phyloP scores from a whole-genome alignment of 2,113 vertebrate species.

The Zosterops japonicus region DNA sequence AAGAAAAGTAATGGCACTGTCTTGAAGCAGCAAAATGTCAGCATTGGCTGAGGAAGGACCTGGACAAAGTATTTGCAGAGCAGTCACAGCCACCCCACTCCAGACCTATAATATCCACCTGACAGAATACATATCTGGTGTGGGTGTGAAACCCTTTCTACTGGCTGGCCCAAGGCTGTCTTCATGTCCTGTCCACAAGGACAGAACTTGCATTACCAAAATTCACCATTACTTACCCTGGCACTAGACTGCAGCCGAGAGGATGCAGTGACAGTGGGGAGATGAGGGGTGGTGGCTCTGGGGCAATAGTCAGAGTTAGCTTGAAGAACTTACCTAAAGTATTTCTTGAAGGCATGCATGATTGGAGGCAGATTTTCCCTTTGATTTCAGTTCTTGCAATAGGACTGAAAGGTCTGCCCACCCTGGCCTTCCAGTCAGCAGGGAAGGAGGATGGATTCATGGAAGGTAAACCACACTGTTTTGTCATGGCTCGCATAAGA shows the following conservation, averaged over 20 bases:
- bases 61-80: not conserved
- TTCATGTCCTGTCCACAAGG: not conserved
- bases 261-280: not conserved
- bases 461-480: not conserved
- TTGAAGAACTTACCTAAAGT: not conserved
- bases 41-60: not conserved
- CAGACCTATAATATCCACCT: not conserved
- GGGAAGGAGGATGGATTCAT: not conserved
- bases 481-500: not conserved
- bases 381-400: not conserved
- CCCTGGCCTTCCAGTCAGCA: not conserved
- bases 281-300: fast-evolving
- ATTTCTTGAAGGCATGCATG: not conserved
- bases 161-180: not conserved
- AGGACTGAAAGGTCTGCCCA: not conserved
- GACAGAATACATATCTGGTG: not conserved
- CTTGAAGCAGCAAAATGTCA: not conserved
- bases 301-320: not conserved
- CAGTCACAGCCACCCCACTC: not conserved
- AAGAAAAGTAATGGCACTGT: not conserved
- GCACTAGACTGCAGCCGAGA: not conserved
- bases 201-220: not conserved
- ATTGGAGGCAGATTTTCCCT: not conserved
- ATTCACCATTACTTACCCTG: not conserved
- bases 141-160: not conserved